Percentiles rank a stretch among this genome's conserved stretches.
These are phyloP conservation scores for Hoplodrina ambigua DNA, from an alignment of 2,888 invertebrate species.

Conservation along the genomic window DNA sequence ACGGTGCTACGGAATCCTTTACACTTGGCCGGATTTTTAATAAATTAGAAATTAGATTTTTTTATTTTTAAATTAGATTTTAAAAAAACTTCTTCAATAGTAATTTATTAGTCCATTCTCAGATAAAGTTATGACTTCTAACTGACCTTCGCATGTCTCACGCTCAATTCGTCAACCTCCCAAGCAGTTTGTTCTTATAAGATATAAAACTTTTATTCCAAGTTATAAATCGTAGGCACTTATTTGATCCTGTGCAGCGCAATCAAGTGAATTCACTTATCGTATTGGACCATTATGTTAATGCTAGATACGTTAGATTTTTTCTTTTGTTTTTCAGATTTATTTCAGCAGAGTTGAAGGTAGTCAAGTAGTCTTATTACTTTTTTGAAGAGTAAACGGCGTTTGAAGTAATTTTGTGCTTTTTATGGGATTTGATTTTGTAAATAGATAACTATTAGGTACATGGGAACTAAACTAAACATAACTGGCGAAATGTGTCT, in stretches of 20 bases:
- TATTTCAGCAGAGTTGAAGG: slow-evolving; percentile 36
- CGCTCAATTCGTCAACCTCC: slow-evolving; percentile 15
- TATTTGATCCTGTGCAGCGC: slow-evolving; percentile 40
- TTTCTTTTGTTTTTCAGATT: slow-evolving; percentile 53
- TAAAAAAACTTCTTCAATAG: no score
- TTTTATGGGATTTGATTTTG: neutral
- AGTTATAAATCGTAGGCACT: slow-evolving; percentile 46
- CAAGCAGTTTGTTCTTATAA: slow-evolving; percentile 24
- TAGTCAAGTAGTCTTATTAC: slow-evolving; percentile 29
- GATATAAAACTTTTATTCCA: slow-evolving; percentile 37
- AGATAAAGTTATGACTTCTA: neutral
- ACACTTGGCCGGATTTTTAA: no score
- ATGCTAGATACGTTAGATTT: slow-evolving; percentile 35
- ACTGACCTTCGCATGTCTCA: slow-evolving; percentile 1
- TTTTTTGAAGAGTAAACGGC: slow-evolving; percentile 17
- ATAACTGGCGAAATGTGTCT: no score
- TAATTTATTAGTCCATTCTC: neutral
- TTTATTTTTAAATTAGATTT: no score
- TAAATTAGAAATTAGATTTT: no score
- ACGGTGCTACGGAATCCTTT: no score
- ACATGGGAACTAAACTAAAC: no score
- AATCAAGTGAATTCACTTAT: slow-evolving; percentile 60
- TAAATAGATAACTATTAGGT: no score
- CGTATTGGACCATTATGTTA: slow-evolving; percentile 52
- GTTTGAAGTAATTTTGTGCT: neutral